phyloP scores from a whole-genome alignment of 2,797 vertebrate species.

The Chaetophractus vellerosus region DNA sequence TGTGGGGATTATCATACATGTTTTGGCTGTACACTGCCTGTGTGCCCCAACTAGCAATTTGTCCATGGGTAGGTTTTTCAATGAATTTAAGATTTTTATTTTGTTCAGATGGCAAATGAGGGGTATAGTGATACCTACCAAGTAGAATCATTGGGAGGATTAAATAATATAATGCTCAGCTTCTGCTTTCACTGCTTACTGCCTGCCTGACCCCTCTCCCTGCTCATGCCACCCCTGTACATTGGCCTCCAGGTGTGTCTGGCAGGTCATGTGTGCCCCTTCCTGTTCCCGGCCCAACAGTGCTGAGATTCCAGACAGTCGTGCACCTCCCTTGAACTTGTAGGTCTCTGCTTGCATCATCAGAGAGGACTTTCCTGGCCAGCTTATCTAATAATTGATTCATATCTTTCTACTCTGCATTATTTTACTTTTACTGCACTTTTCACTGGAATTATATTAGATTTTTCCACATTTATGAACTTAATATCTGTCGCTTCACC shows the following conservation, averaged over 20 bases:
- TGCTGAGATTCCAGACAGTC: not conserved
- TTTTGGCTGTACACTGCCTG: not conserved
- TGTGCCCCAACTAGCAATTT: not conserved
- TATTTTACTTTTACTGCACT: not conserved
- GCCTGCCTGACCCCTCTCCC: not conserved
- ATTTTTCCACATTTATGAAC: not conserved
- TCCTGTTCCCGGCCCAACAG: not conserved
- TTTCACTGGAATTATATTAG: not conserved
- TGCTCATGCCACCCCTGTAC: not conserved
- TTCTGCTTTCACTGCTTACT: not conserved
- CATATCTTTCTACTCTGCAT: not conserved
- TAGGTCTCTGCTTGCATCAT: not conserved
- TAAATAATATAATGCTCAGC: not conserved
- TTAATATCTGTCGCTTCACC: not conserved
- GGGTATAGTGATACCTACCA: not conserved
- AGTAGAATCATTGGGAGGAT: not conserved
- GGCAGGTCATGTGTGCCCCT: accelerated
- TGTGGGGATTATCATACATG: accelerated
- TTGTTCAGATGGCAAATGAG: not conserved
- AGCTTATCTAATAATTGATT: not conserved
- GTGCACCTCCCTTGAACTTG: not conserved
- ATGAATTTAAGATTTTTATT: not conserved
- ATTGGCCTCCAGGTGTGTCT: too few species aligned
- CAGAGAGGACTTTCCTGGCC: not conserved
- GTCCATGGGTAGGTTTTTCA: not conserved